Conservation (phyloP, 2,113 vertebrate genomes). For the Oxygymnocypris stewartii region DNA sequence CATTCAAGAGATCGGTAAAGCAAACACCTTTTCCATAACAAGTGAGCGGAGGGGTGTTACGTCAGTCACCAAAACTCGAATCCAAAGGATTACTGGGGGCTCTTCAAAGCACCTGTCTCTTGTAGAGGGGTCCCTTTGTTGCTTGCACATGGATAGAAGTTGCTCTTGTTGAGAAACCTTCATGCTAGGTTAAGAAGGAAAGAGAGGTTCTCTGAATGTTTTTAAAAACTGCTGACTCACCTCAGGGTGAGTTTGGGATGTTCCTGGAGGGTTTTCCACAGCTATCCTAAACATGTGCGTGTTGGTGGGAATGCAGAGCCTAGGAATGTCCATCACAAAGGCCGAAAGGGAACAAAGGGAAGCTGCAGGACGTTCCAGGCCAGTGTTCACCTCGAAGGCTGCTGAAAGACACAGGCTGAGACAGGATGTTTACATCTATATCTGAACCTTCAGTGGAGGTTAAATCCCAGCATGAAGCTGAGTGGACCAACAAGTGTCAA, state of each 20-base stretch:
- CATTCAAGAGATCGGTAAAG: conserved; percentile 48
- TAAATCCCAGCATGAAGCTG: conserved; percentile 40
- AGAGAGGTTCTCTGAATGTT: neutral
- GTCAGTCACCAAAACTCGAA: conserved; percentile 27
- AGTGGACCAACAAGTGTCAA: conserved; percentile 42
- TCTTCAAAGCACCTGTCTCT: conserved; percentile 55
- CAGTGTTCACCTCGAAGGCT: conserved; percentile 24
- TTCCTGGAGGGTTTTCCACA: conserved; percentile 12
- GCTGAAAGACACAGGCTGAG: conserved; percentile 41
- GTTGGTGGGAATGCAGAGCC: conserved; percentile 34
- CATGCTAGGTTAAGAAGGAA: neutral
- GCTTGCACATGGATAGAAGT: conserved; percentile 21
- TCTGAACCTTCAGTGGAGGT: conserved; percentile 34
- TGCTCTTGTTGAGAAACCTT: neutral
- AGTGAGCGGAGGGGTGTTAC: conserved; percentile 38
- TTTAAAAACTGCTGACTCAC: neutral
- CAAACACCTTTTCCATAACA: conserved; percentile 55
- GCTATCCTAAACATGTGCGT: conserved; percentile 47
- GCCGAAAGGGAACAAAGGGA: conserved; percentile 62
- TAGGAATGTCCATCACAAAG: conserved; percentile 68
- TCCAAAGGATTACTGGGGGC: conserved; percentile 23
- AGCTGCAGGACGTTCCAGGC: conserved; percentile 41
- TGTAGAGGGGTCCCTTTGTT: conserved; percentile 22
- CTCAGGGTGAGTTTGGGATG: neutral
- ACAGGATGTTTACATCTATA: conserved; percentile 42